phyloP scores from a whole-genome alignment of 2,888 invertebrate species.

The Orthosia incerta region DNA sequence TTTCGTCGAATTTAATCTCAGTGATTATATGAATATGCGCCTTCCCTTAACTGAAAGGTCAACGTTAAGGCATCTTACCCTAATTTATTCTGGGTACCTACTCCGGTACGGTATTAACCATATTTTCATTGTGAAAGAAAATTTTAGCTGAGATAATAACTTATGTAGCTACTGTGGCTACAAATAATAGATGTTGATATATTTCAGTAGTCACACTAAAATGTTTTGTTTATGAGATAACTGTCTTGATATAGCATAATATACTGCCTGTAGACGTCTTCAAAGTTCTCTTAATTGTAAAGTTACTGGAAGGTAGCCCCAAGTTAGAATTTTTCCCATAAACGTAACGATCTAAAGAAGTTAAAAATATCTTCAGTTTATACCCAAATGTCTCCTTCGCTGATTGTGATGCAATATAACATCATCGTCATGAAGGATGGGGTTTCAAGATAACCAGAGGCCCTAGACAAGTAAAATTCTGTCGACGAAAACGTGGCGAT shows the following conservation, averaged over 20 bases:
- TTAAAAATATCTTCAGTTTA: too few relatives aligned
- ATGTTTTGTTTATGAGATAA: background rate
- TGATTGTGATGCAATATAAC: too few relatives aligned
- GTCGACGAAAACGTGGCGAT: too few relatives aligned
- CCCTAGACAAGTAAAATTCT: too few relatives aligned
- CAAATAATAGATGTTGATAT: slow-evolving; percentile 55
- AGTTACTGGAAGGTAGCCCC: background rate
- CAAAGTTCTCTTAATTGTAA: too few relatives aligned
- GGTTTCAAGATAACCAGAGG: too few relatives aligned
- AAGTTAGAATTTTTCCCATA: background rate
- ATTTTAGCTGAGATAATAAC: slow-evolving; percentile 57
- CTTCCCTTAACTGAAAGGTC: slow-evolving; percentile 66
- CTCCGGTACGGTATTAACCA: slow-evolving; percentile 57
- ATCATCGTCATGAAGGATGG: too few relatives aligned
- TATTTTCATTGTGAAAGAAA: slow-evolving; percentile 65
- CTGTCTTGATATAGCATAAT: background rate
- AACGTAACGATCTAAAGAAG: too few relatives aligned
- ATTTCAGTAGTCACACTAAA: slow-evolving; percentile 10
- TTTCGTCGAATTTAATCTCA: slow-evolving; percentile 75
- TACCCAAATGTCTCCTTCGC: too few relatives aligned
- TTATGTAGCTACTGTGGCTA: slow-evolving; percentile 31
- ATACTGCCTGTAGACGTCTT: background rate
- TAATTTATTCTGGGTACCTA: slow-evolving; percentile 70
- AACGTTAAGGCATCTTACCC: slow-evolving; percentile 61
- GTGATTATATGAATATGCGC: slow-evolving; percentile 72